These are phyloP conservation scores for Heliconius cydno DNA, from an alignment of 2,888 invertebrate genomes.

Conservation along the genomic window DNA sequence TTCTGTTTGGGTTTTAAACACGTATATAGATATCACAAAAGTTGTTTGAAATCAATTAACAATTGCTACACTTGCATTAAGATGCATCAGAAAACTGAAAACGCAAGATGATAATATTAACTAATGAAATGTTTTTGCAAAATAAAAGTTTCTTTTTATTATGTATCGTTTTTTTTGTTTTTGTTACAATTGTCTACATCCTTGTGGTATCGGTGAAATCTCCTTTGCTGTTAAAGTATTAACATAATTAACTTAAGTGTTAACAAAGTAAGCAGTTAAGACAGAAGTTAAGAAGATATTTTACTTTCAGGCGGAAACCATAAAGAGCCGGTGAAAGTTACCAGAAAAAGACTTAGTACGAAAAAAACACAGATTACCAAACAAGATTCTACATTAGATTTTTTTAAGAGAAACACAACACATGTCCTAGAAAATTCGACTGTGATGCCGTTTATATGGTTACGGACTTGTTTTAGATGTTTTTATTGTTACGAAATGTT, in stretches of 20 bases:
- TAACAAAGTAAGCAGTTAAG: conserved; percentile 5
- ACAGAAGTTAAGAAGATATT: conserved; percentile 43
- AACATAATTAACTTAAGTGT: conserved; percentile 5
- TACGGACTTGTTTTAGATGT: conserved; percentile 55
- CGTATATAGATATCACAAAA: too few relatives aligned
- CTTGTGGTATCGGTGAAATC: neutral
- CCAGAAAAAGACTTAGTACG: conserved; percentile 22
- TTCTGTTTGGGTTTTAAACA: too few relatives aligned
- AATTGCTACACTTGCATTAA: neutral
- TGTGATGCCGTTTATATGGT: conserved; percentile 58
- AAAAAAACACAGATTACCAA: conserved; percentile 26
- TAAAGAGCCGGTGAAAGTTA: conserved; percentile 24
- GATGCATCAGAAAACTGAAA: neutral
- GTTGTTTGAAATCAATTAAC: too few relatives aligned
- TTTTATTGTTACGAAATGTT: conserved; percentile 60
- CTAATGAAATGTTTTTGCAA: neutral
- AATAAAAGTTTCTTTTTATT: neutral
- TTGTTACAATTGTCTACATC: neutral
- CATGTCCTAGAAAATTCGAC: conserved; percentile 57
- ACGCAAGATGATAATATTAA: neutral
- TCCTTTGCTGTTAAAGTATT: neutral
- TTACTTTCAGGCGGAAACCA: conserved; percentile 44
- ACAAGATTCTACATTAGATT: conserved; percentile 30
- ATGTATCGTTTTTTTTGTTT: neutral
- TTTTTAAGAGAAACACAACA: conserved; percentile 55